These are phyloP conservation scores for Cetonia aurata DNA, from an alignment of 2,888 invertebrate species.

Conservation along the genomic window DNA sequence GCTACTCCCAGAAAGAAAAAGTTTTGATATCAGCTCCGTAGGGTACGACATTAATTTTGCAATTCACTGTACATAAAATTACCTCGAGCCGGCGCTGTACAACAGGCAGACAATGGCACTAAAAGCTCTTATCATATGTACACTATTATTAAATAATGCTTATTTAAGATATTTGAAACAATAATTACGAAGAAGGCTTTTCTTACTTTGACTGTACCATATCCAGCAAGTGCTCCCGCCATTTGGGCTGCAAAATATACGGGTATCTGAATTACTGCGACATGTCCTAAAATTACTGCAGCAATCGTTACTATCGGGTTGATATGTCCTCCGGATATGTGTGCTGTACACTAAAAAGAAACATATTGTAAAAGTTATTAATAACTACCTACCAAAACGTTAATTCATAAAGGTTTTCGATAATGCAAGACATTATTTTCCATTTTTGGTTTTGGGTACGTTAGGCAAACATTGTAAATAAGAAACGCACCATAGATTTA, in stretches of 20 bases:
- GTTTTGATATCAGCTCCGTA: no score
- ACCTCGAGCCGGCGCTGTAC: no score
- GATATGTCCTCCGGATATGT: slow-evolving; percentile 82
- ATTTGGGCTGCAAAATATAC: slow-evolving; percentile 77
- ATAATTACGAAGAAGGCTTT: no score
- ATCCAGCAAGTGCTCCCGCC: slow-evolving; percentile 77
- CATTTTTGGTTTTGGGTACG: not conserved
- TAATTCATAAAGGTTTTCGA: no score
- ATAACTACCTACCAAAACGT: not conserved
- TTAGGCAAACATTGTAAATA: not conserved
- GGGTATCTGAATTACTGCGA: slow-evolving; percentile 69
- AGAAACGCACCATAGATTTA: not conserved
- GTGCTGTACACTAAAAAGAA: slow-evolving; percentile 75
- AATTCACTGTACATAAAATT: no score
- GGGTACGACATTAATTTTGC: no score
- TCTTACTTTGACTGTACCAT: slow-evolving; percentile 73
- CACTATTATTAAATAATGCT: no score
- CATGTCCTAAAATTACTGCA: slow-evolving; percentile 73
- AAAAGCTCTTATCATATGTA: no score
- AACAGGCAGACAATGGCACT: no score
- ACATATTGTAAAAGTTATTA: not conserved
- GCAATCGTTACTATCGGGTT: slow-evolving; percentile 84
- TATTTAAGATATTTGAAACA: no score
- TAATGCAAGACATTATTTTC: not conserved
- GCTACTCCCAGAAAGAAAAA: no score